Base-by-base conservation (phyloP, 2,113 vertebrate genomes). In the Mirza zaza region DNA sequence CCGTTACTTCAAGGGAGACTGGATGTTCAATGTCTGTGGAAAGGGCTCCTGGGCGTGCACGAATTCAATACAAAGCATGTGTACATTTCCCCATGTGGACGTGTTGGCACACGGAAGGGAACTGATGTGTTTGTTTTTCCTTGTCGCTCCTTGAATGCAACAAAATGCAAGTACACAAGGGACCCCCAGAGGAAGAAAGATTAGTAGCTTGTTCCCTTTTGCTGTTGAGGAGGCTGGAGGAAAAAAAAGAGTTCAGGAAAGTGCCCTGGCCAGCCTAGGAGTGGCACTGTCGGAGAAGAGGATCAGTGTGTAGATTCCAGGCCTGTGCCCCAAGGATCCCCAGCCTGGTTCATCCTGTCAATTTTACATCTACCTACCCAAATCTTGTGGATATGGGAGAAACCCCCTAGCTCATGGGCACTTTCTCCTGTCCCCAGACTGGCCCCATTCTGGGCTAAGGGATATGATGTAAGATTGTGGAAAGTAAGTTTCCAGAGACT, bases 261-360 rank as follows among this genome's bases (percentile, higher is more conserved):
- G 95, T 97, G 91, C 89, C 55, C 68, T 83, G 91, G 67, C 57
- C 73, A 84, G 71, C 97, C 96, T 94, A 89, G 57, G 82, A 97
- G 90, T 48, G 77, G 92, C 97, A 96, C 42, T 95, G 94, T 88
- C 32, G 79, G 95, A 79, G 63, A 91, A 82, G 68, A 48, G 21
- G n/a, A 84, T 88, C 85, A 71, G 12, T 39, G 27, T n/a, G 25
- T 61, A 18, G 34, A 48, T 59, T 89, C 94, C 70, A 84, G 91
- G 95, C 94, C 79, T 76, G 86, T 29, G 18, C 57, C 80, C 48
- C 73, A 70, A n/a, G 20, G 55, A 85, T 91, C 68, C 70, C n/a
- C 23, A 88, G 73, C 55, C 32, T 67, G 34, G 39, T 77, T 82
- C 75, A 83, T 63, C 32, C 25, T 59, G 13, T 71, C 59, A 7